Evolutionary conservation across 2,113 vertebrate genomes (phyloP).

Genomic region (Spilogale gracilis): DNA sequence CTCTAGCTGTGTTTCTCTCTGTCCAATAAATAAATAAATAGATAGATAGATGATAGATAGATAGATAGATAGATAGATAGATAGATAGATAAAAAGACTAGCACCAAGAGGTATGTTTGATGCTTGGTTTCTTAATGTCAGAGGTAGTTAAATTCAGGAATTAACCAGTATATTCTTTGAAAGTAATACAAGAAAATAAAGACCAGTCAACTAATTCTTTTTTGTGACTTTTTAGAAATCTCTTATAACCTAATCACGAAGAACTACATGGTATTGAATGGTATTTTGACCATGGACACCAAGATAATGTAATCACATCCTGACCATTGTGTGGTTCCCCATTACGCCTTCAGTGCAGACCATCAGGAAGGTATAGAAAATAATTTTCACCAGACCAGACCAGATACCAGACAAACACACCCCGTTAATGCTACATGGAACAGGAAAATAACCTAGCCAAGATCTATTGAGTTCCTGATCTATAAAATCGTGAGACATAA

Average conservation of each 20-base stretch:
- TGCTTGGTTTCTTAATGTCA: background rate
- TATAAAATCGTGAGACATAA: background rate
- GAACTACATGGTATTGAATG: background rate
- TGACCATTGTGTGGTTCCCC: background rate
- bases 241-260: background rate
- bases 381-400: background rate
- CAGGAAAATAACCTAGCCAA: background rate
- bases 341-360: background rate
- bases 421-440: background rate
- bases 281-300: background rate
- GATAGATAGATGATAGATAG: too few relatives aligned
- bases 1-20: too few relatives aligned
- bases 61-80: too few relatives aligned
- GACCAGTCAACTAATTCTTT: background rate
- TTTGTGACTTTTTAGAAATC: background rate
- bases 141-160: background rate
- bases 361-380: background rate
- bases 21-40: too few relatives aligned
- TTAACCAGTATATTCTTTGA: background rate
- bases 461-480: background rate
- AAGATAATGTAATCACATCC: background rate
- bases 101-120: background rate
- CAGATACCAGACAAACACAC: background rate
- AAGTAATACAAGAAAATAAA: background rate
- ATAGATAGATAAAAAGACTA: background rate